Percentiles rank a stretch among this genome's conserved stretches.
Conservation (phyloP, 1,140 invertebrate species). For the Dendrolimus punctatus region DNA sequence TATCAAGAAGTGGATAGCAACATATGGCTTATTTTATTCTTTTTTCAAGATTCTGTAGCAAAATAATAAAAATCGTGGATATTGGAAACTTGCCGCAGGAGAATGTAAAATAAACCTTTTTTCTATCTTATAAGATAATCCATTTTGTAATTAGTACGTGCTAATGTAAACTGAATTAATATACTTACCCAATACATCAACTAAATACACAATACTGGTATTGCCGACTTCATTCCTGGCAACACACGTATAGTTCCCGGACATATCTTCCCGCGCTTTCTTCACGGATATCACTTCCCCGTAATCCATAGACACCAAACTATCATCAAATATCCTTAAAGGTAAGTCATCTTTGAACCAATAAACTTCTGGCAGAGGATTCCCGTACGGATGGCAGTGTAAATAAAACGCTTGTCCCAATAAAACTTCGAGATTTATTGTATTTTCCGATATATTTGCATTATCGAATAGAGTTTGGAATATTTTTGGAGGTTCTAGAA, state of each 20-base stretch:
- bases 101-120: too few species aligned
- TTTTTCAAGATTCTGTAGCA: too few species aligned
- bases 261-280: constrained; percentile 32
- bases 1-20: too few species aligned
- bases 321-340: constrained; percentile 47
- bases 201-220: constrained; percentile 39
- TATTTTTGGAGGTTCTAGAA: constrained; percentile 56
- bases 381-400: constrained; percentile 55
- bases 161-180: too few species aligned
- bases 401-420: constrained; percentile 52
- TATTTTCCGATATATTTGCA: constrained; percentile 20
- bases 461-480: constrained; percentile 39
- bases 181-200: constrained; percentile 56
- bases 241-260: constrained; percentile 62
- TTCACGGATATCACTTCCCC: constrained; percentile 43
- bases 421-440: constrained; percentile 37
- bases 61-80: too few species aligned
- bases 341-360: constrained; percentile 58
- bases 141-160: too few species aligned
- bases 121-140: too few species aligned
- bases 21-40: too few species aligned
- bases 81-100: too few species aligned
- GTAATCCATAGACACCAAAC: constrained; percentile 42
- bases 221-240: constrained; percentile 54
- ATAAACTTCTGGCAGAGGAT: constrained; percentile 53